Evolutionary conservation across 2,797 vertebrate species (phyloP), one percentile per base, ranked within the genome.

Genomic region (Muraenolepis orangiensis): DNA sequence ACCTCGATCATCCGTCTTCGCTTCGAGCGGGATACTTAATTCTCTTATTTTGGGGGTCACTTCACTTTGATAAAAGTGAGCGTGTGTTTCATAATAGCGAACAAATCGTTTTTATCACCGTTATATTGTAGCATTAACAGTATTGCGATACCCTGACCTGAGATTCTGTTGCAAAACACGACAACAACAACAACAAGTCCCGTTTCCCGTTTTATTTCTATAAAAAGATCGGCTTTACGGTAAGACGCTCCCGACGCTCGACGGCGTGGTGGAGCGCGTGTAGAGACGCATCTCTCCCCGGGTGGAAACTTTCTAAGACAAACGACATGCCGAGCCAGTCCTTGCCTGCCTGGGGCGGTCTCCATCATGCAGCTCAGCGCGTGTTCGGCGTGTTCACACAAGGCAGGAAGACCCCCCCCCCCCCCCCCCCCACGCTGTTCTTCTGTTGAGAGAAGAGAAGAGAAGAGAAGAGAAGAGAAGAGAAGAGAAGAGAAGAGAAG

Each of bases 361-460:
- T 82, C 79, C 86, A 76, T 84, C 77, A 84, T 82, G 81, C 67
- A 34, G 73, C 72, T 75, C 74, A 79, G 73, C 85, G 80, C 31
- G n/a, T n/a, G n/a, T n/a, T n/a, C 86, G 77, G 89, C 87, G 89
- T 88, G 90, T 92, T 87, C 69, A 76, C 87, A 91, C 89, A 87
- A 40, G 87, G 85, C 78, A 64, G 23, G 74, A 67, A 78, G 75
- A 74, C 76, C n/a, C n/a, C n/a, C n/a, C n/a, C n/a, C n/a, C n/a
- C n/a, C n/a, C n/a, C n/a, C n/a, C n/a, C n/a, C n/a, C n/a, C n/a
- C n/a, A n/a, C n/a, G n/a, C n/a, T n/a, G n/a, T n/a, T n/a, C n/a
- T n/a, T n/a, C n/a, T n/a, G n/a, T n/a, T n/a, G n/a, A n/a, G n/a
- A n/a, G n/a, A n/a, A n/a, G n/a, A n/a, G n/a, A n/a, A n/a, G n/a